Base-by-base conservation (phyloP, 1,140 invertebrate genomes). In the Orius laevigatus region DNA sequence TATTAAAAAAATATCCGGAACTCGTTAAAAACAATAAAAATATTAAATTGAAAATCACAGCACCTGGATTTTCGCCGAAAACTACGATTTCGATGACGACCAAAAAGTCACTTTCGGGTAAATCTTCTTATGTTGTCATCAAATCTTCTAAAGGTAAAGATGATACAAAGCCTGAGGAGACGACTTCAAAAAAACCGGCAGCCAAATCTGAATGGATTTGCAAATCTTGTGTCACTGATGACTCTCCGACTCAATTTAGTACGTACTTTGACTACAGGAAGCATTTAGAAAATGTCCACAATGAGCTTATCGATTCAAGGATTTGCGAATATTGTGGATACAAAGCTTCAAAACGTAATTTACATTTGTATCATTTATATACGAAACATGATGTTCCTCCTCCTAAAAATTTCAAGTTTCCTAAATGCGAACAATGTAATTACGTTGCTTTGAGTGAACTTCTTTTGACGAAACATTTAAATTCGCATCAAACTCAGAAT, bases 301-400 rank as follows among this genome's bases (percentile, higher is more conserved):
- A 78, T 56, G 79, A 86, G 56, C 80, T 79, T 53, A 81, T 85
- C 50, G 78, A 87, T 60, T 67, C 77, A 2, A 71, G 74, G 18
- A 74, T 91, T 47, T 89, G 85, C 62, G 84, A 88, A 60, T 77
- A 86, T 57, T 90, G 84, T 64, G 85, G 85, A 0, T 75, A 81
- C 53, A 78, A 78, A 56, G 79, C 81, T 10, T 69, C 66, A 0
- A 85, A 82, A 57, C 70, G 82, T 43, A 81, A 83, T 55, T 73
- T 84, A 45, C 64, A 87, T 33, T 67, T 84, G 58, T 83, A 85
- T 60, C 85, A 90, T 62, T 64, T 84, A 58, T 84, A 81, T 51
- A 79, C 76, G 3, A 83, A 83, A 58, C 85, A 90, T 66, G 75
- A 77, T 41, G 68, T 87, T 3, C 69, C 71, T 51, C 81, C 82